Evolutionary conservation across 2,113 vertebrate genomes (phyloP), one percentile per base, ranked within the genome.

Genomic region (Leuciscus idus): DNA sequence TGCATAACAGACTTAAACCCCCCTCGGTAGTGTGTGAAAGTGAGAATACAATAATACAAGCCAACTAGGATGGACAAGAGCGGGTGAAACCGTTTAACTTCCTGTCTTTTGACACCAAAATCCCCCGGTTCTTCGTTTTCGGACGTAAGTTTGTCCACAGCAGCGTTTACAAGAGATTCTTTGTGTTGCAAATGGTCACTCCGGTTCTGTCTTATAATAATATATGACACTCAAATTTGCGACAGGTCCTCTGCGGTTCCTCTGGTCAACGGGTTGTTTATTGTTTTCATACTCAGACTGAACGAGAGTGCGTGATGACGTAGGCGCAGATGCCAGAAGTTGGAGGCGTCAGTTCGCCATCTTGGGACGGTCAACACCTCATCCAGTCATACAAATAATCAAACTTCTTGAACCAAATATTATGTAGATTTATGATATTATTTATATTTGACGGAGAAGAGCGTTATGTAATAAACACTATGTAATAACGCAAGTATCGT

Each of bases 211-310:
- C 88, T 90, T 90, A 4, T 83, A 75, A 81, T 21, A 55, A 23
- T 17, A 79, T 89, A 88, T 89, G 46, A 82, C 76, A 92, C 81
- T 88, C 88, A 86, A 85, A 73, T 61, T 85, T 73, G 91, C 92
- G 90, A 90, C 88, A 89, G 79, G 81, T 93, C 89, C 83, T 62
- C 26, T 76, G 81, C 59, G 87, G 77, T 90, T 85, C 88, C 92
- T 91, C 92, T 91, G 88, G 87, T 91, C 91, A 89, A 83, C 52
- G 88, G 92, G 91, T 94, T 96, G 95, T 95, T 96, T 96, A 94
- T 95, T 96, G 94, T 95, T 95, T 94, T 96, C 94, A 92, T 92
- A 90, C 91, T 91, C 90, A 77, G 90, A 90, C 88, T 92, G 85
- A 52, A 55, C 46, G 77, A 88, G 79, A 83, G 89, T 80, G 70